Percentiles rank a stretch among this genome's conserved stretches.
These are phyloP conservation scores for Drosophila saltans DNA, from an alignment of 1,140 invertebrate species.

Conservation along the genomic window DNA sequence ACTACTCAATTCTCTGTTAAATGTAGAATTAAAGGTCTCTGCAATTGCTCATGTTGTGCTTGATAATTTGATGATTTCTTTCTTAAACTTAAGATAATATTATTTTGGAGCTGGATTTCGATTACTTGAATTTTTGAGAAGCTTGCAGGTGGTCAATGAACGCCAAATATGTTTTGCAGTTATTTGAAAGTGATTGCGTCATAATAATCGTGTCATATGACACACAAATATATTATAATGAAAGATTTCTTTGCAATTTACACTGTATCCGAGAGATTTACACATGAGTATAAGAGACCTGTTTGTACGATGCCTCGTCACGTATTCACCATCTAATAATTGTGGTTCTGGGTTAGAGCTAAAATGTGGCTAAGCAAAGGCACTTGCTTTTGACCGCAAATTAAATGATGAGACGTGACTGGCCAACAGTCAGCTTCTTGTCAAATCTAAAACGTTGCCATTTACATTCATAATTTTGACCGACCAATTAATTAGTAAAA, in stretches of 20 bases:
- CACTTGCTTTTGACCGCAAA: constrained; percentile 17
- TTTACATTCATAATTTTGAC: constrained; percentile 3
- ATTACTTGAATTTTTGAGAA: neutral
- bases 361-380: constrained; percentile 2
- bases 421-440: neutral
- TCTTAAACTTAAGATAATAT: neutral
- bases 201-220: neutral
- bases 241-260: constrained; percentile 1
- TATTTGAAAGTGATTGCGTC: neutral
- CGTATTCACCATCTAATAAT: constrained; percentile 15
- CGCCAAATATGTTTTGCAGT: neutral
- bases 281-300: neutral
- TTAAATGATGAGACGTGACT: constrained; percentile 43
- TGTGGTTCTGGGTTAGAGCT: constrained; percentile 37
- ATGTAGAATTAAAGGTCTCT: too few species aligned
- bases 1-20: too few species aligned
- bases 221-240: neutral
- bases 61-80: too few species aligned
- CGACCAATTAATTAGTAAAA: constrained; percentile 1
- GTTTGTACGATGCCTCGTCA: constrained; percentile 2
- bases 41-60: too few species aligned
- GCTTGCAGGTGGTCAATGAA: constrained; percentile 3
- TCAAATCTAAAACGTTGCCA: neutral
- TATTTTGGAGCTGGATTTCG: neutral
- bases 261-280: neutral